Conservation (phyloP, 1,140 invertebrate genomes). For the Lordiphosa collinella region DNA sequence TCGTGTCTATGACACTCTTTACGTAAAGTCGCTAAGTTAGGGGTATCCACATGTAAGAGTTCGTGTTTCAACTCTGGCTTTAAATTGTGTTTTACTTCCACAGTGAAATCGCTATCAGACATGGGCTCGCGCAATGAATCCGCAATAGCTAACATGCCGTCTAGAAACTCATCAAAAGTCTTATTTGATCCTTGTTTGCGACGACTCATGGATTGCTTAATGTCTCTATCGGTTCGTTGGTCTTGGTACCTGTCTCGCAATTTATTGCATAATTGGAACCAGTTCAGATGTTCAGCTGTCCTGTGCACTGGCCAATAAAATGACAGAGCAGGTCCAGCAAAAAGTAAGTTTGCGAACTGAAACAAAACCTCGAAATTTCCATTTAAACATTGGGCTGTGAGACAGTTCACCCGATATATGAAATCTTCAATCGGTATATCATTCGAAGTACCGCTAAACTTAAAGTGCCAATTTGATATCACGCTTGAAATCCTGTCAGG, state of each 20-base stretch:
- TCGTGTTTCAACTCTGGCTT: not conserved
- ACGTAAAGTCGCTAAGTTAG: not conserved
- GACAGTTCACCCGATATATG: too few species aligned
- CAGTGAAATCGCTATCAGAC: not conserved
- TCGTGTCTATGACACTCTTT: too few species aligned
- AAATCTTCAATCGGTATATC: not conserved
- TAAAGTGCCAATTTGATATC: too few species aligned
- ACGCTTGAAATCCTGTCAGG: too few species aligned
- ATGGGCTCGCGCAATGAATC: not conserved
- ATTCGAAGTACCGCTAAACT: not conserved
- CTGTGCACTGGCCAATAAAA: constrained; percentile 11
- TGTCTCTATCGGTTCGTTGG: not conserved
- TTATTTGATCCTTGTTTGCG: not conserved
- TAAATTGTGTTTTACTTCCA: not conserved
- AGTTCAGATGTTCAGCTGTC: not conserved
- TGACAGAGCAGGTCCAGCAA: not conserved
- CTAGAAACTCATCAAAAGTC: not conserved
- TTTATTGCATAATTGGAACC: constrained; percentile 2
- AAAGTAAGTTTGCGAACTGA: constrained; percentile 1
- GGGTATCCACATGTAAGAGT: not conserved
- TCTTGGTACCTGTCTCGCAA: constrained; percentile 1
- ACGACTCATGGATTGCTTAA: not conserved
- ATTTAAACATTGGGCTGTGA: not conserved
- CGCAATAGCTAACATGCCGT: not conserved
- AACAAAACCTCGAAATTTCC: not conserved